Evolutionary conservation across 2,797 vertebrate genomes (phyloP).

Genomic region (Myoxocephalus aenaeus): DNA sequence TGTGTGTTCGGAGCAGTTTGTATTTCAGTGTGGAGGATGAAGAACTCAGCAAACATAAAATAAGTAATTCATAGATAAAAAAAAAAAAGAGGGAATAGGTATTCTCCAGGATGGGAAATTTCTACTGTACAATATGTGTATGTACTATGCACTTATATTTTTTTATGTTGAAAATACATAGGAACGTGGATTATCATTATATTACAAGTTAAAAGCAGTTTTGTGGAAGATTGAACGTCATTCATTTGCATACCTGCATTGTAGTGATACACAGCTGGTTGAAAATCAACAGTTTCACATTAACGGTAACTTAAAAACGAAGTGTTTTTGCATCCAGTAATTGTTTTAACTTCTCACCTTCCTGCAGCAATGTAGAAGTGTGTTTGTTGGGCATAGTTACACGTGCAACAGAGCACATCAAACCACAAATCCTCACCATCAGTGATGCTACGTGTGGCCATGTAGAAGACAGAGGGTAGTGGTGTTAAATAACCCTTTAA

Average conservation of each 20-base stretch:
- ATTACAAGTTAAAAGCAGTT: not conserved
- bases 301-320: not conserved
- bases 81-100: conserved; percentile 11
- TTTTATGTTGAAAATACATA: not conserved
- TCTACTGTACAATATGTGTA: conserved; percentile 10
- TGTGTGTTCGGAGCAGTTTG: not conserved
- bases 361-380: not conserved
- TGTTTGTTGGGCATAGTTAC: not conserved
- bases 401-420: not conserved
- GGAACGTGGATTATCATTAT: no score
- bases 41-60: conserved; percentile 58
- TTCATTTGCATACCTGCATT: not conserved
- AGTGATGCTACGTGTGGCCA: not conserved
- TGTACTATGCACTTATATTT: no score
- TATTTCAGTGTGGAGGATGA: conserved; percentile 1
- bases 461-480: not conserved
- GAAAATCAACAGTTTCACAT: not conserved
- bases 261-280: not conserved
- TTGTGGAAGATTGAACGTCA: not conserved
- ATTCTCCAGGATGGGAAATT: conserved; percentile 35
- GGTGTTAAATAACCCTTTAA: not conserved
- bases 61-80: conserved; percentile 34
- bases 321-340: not conserved
- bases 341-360: not conserved
- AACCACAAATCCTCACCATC: not conserved